Percentiles rank a stretch among this genome's conserved stretches.
These are phyloP conservation scores for Paratrypauchen microcephalus DNA, from an alignment of 2,797 vertebrate genomes.

Conservation along the genomic window DNA sequence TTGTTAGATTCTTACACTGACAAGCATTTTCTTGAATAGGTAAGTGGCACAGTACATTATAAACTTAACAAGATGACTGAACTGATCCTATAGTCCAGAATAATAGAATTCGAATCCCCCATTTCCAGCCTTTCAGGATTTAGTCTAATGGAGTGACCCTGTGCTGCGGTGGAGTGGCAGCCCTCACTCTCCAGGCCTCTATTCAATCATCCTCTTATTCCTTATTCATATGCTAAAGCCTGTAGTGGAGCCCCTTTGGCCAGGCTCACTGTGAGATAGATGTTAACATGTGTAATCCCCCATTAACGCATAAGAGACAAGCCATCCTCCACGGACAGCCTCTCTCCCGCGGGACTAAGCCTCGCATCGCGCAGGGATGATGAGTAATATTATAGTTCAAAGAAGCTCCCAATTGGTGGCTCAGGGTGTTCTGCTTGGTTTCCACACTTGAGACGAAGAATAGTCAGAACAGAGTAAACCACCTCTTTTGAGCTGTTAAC, in stretches of 20 bases:
- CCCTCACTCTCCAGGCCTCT: slow-evolving; percentile 64
- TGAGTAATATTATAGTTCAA: slow-evolving; percentile 72
- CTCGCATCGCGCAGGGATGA: slow-evolving; percentile 61
- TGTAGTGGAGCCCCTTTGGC: slow-evolving; percentile 71
- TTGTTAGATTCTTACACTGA: neutral
- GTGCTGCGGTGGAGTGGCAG: slow-evolving; percentile 62
- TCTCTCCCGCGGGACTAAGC: slow-evolving; percentile 73
- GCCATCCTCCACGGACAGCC: slow-evolving; percentile 66
- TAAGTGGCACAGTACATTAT: neutral
- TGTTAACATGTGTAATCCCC: slow-evolving; percentile 84
- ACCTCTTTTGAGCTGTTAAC: neutral
- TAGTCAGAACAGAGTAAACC: slow-evolving; percentile 33
- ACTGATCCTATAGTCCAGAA: neutral
- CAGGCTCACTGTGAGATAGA: slow-evolving; percentile 67
- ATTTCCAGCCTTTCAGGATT: slow-evolving; percentile 20
- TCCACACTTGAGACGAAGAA: slow-evolving; percentile 29
- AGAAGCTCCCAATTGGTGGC: slow-evolving; percentile 62
- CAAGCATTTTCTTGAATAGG: neutral
- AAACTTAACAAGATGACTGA: too few species aligned
- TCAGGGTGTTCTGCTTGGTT: slow-evolving; percentile 45
- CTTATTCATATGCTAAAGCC: slow-evolving; percentile 81
- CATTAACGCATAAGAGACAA: slow-evolving; percentile 72
- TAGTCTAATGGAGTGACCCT: slow-evolving; percentile 37
- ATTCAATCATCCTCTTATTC: slow-evolving; percentile 72
- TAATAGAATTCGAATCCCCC: neutral